phyloP scores from a whole-genome alignment of 2,797 vertebrate species.

The Carcharodon carcharias region DNA sequence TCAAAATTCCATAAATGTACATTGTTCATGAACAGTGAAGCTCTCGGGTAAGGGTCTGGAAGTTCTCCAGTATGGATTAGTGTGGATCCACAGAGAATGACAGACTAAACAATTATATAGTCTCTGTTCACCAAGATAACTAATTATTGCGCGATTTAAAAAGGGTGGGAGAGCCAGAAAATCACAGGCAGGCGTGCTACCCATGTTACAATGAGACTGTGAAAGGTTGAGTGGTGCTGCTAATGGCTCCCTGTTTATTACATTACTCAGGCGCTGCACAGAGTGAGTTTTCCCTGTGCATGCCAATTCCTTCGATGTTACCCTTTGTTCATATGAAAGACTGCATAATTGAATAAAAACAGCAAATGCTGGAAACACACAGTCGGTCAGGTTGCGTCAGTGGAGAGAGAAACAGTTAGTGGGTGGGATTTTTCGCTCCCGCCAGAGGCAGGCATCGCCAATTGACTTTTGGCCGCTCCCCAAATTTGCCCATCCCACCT shows the following conservation, averaged over 20 bases:
- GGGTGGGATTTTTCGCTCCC: too few species aligned
- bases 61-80: conserved; percentile 46
- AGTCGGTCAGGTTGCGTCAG: not conserved
- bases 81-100: conserved; percentile 52
- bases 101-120: conserved; percentile 62
- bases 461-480: too few species aligned
- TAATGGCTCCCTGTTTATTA: conserved; percentile 36
- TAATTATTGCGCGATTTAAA: conserved; percentile 51
- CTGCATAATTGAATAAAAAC: not conserved
- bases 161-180: conserved; percentile 49
- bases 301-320: not conserved
- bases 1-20: not conserved
- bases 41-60: conserved; percentile 53
- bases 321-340: not conserved
- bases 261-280: conserved; percentile 40
- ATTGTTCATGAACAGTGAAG: conserved; percentile 23
- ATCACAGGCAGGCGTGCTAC: conserved; percentile 48
- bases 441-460: too few species aligned
- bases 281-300: conserved; percentile 38
- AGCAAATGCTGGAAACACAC: not conserved
- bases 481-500: too few species aligned
- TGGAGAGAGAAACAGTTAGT: not conserved
- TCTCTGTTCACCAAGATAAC: conserved; percentile 53
- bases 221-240: conserved; percentile 39
- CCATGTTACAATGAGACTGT: conserved; percentile 43